phyloP scores from a whole-genome alignment of 2,888 invertebrate species.

The Meteorus cinctellus region DNA sequence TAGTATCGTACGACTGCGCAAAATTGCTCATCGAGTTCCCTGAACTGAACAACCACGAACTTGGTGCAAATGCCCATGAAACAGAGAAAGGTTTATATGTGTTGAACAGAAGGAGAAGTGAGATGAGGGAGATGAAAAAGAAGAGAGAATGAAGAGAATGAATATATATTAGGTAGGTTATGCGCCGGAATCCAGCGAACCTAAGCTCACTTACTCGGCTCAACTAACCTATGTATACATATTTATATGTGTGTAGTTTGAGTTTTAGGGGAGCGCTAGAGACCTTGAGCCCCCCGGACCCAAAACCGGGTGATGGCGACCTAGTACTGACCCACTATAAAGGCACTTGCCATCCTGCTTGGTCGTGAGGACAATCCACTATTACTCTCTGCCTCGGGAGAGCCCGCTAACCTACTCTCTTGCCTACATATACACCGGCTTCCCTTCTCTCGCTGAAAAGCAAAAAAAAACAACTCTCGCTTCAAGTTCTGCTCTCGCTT shows the following conservation, averaged over 20 bases:
- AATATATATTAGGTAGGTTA: constrained; percentile 63
- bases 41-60: constrained; percentile 38
- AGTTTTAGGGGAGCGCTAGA: constrained; percentile 56
- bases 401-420: constrained; percentile 71
- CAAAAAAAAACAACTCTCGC: constrained; percentile 38
- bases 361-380: constrained; percentile 62
- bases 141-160: constrained; percentile 51
- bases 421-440: constrained; percentile 58
- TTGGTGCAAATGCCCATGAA: constrained; percentile 40
- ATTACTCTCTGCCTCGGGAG: constrained; percentile 62
- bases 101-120: constrained; percentile 19
- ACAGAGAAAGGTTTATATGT: constrained; percentile 25
- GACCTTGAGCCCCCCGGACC: constrained; percentile 71
- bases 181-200: constrained; percentile 51
- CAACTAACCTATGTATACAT: constrained; percentile 40
- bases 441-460: constrained; percentile 25
- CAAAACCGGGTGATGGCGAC: constrained; percentile 65
- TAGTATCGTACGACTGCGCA: constrained; percentile 10
- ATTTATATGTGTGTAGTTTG: constrained; percentile 47
- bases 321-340: constrained; percentile 73
- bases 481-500: constrained; percentile 51
- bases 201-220: constrained; percentile 55
- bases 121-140: constrained; percentile 3
- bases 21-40: constrained; percentile 20
- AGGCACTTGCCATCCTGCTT: constrained; percentile 71